phyloP scores from a whole-genome alignment of 2,113 vertebrate genomes.

The Protobothrops mucrosquamatus region DNA sequence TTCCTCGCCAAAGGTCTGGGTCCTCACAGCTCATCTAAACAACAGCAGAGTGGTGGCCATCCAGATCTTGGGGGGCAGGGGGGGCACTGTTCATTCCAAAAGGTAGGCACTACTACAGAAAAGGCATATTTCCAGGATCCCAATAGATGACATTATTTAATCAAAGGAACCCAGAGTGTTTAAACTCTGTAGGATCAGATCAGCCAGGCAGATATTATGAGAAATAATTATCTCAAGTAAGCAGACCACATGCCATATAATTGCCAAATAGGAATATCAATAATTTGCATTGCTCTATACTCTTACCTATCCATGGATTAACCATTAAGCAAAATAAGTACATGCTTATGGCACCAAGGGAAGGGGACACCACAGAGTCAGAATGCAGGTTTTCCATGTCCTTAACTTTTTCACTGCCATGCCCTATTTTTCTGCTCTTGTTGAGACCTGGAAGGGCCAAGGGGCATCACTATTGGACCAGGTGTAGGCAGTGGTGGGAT shows the following conservation, averaged over 20 bases:
- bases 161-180: background rate
- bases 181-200: background rate
- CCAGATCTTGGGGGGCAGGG: background rate
- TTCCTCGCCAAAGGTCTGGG: background rate
- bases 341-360: background rate
- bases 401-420: background rate
- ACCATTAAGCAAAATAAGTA: background rate
- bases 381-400: too few relatives aligned
- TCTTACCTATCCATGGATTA: background rate
- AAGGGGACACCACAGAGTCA: background rate
- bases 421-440: background rate
- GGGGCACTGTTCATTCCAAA: background rate
- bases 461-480: background rate
- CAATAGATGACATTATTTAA: background rate
- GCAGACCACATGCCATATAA: background rate
- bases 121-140: background rate
- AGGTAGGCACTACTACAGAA: background rate
- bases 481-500: background rate
- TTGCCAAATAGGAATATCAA: background rate
- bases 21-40: background rate
- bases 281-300: rapidly evolving
- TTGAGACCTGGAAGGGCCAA: background rate
- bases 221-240: background rate
- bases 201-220: background rate
- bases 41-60: background rate